Percentiles rank a stretch among this genome's conserved stretches.
phyloP scores from a whole-genome alignment of 2,797 vertebrate species.

The Fundulus diaphanus region DNA sequence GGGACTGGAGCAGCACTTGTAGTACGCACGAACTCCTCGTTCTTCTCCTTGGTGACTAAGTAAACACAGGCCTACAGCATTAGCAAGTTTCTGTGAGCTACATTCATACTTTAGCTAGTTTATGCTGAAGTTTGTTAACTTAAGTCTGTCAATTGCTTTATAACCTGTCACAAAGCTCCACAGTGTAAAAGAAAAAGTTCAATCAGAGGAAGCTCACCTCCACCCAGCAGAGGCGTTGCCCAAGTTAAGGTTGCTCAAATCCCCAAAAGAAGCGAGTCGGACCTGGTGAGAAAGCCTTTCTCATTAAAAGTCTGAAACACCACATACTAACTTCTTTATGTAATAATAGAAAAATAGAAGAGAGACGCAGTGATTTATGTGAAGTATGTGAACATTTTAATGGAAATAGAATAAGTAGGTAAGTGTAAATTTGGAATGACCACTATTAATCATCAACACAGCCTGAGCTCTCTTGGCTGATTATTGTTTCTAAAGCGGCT shows the following conservation, averaged over 20 bases:
- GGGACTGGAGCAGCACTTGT: conserved; percentile 86
- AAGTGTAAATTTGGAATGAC: neutral
- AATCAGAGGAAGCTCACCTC: conserved; percentile 83
- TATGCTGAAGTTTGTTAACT: neutral
- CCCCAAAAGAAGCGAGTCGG: conserved; percentile 87
- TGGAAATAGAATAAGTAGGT: neutral
- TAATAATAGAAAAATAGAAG: neutral
- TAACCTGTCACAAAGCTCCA: neutral
- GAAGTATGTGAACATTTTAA: too few species aligned
- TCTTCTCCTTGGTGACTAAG: conserved; percentile 90
- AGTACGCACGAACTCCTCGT: conserved; percentile 88
- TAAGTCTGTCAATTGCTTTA: too few species aligned
- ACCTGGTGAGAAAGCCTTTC: conserved; percentile 77
- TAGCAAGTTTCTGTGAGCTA: neutral
- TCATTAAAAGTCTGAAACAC: neutral
- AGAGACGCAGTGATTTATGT: neutral
- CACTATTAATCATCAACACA: neutral
- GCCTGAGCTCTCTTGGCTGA: neutral
- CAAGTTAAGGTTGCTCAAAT: conserved; percentile 86
- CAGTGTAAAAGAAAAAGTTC: neutral
- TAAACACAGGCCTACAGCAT: conserved; percentile 13
- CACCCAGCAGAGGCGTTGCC: conserved; percentile 87
- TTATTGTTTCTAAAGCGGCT: neutral
- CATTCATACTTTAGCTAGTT: neutral
- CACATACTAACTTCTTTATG: neutral